Base-by-base conservation (phyloP, 2,797 vertebrate species). In the Serranus cabrilla region DNA sequence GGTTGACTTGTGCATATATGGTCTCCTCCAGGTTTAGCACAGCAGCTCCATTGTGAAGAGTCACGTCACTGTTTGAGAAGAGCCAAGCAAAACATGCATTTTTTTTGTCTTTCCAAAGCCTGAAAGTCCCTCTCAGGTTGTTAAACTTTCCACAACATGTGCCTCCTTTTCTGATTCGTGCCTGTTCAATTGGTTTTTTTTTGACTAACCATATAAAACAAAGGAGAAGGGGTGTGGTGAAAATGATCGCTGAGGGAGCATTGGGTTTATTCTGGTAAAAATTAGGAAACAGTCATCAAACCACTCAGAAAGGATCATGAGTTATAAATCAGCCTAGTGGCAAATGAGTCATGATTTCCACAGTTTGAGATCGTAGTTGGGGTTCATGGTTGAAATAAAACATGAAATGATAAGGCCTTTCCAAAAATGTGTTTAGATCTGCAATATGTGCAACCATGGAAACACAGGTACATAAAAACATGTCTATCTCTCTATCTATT, bases 1-100 rank as follows among this genome's bases (percentile, higher is more conserved):
- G 60, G 66, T 55, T 60, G 34, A 77, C 31, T 71, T 90, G 80
- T 63, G 74, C 81, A 81, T 83, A 82, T 86, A 85, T 84, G 87
- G 85, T 69, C 54, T 39, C 43, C 56, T 91, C 82, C 76, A 87
- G 71, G 78, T 85, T 83, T 71, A 85, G 81, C 72, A 89, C 84
- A 84, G 83, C 80, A 80, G 70, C 69, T 54, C 70, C 69, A 83
- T 87, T 89, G 83, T 90, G 76, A 62, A 47, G 66, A 69, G 75
- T 76, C 54, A 87, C 81, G 74, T 91, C 87, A 91, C 68, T 43
- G 52, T 71, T 78, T 81, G 42, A 76, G 40, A 65, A 23, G 1
- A 68, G 89, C 87, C 87, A 89, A 92, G 80, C 3, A 62, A 84
- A 88, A 77, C 78, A 63, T 60, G 52, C 60, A 62, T 11, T 70